These are phyloP conservation scores for Tragelaphus strepsiceros DNA, from an alignment of 2,113 vertebrate genomes.

Conservation along the genomic window DNA sequence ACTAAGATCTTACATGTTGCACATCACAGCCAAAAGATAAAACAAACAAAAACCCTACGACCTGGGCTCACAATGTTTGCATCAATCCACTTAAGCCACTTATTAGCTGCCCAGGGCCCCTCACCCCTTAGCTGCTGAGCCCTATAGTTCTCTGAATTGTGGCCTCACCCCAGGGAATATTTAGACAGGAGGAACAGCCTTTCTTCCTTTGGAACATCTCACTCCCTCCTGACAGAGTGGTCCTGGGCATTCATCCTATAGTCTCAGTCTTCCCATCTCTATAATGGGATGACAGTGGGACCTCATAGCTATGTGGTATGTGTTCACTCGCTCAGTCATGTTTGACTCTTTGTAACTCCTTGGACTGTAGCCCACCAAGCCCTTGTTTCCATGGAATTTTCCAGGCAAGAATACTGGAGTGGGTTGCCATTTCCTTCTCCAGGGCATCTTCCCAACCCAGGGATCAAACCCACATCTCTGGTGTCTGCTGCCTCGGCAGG, in stretches of 20 bases:
- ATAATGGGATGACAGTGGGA: too few relatives aligned
- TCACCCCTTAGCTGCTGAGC: not conserved
- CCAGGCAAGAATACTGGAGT: not conserved
- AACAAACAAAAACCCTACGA: not conserved
- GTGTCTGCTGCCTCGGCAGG: not conserved
- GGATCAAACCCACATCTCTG: not conserved
- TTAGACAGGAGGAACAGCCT: not conserved
- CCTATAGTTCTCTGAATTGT: not conserved
- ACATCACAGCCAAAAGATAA: not conserved
- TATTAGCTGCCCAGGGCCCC: not conserved
- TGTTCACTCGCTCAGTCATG: not conserved
- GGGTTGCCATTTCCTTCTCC: not conserved
- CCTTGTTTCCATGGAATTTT: not conserved
- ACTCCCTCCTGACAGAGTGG: rapidly evolving
- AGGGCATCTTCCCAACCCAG: not conserved
- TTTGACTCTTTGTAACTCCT: not conserved
- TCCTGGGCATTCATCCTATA: not conserved
- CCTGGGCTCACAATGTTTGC: not conserved
- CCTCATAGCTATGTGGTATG: not conserved
- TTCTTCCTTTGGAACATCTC: not conserved
- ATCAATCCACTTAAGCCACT: not conserved
- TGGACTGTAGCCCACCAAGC: not conserved
- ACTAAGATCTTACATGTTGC: not conserved
- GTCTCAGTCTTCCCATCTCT: not conserved
- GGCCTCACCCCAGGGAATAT: not conserved